Evolutionary conservation across 2,797 vertebrate species (phyloP).

Genomic region (Sebastes vulpes): DNA sequence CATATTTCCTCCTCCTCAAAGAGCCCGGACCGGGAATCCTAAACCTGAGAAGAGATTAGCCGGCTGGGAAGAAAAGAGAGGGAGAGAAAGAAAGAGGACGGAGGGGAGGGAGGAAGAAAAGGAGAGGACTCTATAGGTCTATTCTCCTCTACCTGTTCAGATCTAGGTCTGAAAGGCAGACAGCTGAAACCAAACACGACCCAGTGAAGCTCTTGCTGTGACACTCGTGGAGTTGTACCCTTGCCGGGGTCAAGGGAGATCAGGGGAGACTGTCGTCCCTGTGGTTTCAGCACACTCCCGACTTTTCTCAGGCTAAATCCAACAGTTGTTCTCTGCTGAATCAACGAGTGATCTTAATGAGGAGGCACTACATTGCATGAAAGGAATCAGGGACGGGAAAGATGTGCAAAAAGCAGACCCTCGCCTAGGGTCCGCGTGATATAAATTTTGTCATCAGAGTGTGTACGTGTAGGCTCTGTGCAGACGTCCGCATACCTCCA

Average conservation of each 20-base stretch:
- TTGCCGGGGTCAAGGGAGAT: slow-evolving; percentile 55
- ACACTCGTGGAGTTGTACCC: slow-evolving; percentile 56
- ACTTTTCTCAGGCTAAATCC: slow-evolving; percentile 43
- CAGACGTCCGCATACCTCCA: too few species aligned
- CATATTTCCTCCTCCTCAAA: slow-evolving; percentile 87
- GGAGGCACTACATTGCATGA: neutral
- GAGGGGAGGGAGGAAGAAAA: slow-evolving; percentile 55
- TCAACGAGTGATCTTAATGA: neutral
- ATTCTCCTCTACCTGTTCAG: slow-evolving; percentile 80
- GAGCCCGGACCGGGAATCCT: slow-evolving; percentile 83
- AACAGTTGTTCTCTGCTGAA: slow-evolving; percentile 2
- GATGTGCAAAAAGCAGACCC: neutral
- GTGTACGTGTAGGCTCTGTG: too few species aligned
- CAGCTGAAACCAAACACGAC: slow-evolving; percentile 79
- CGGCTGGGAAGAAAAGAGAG: slow-evolving; percentile 74
- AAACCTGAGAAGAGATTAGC: slow-evolving; percentile 89
- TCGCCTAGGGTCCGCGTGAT: too few species aligned
- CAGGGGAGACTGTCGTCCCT: slow-evolving; percentile 18
- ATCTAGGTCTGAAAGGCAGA: slow-evolving; percentile 77
- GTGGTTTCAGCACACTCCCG: slow-evolving; percentile 35
- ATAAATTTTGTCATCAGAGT: too few species aligned
- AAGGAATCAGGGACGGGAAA: neutral
- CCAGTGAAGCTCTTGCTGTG: slow-evolving; percentile 62
- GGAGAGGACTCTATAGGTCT: slow-evolving; percentile 62
- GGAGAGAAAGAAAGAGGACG: slow-evolving; percentile 47